These are phyloP conservation scores for Tragelaphus imberbis DNA, from an alignment of 2,113 vertebrate genomes.

Conservation along the genomic window DNA sequence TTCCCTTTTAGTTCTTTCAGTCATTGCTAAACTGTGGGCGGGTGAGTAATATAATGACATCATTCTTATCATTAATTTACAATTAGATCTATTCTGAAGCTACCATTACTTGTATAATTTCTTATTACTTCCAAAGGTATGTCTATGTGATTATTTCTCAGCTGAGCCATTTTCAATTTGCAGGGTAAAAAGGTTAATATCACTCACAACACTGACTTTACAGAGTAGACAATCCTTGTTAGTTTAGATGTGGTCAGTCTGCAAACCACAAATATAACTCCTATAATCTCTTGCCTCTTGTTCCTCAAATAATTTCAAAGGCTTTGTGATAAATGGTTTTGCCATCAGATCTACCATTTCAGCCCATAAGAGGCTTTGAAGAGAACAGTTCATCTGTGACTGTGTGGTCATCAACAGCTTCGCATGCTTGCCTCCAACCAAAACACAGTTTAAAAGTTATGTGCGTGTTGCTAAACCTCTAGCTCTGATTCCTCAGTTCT, in stretches of 20 bases:
- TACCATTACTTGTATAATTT: background rate
- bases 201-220: background rate
- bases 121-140: background rate
- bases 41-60: background rate
- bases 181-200: background rate
- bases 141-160: background rate
- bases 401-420: background rate
- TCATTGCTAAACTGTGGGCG: background rate
- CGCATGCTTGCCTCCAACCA: background rate
- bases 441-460: background rate
- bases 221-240: background rate
- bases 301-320: background rate
- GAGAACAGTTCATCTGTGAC: background rate
- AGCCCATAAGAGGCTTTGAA: background rate
- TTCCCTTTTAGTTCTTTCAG: background rate
- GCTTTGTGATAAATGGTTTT: constrained; percentile 4
- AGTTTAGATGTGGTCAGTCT: background rate
- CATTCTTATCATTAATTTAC: background rate
- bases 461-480: background rate
- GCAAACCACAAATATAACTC: background rate
- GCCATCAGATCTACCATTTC: background rate
- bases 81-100: background rate
- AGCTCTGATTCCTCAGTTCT: background rate
- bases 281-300: background rate
- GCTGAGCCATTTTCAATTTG: background rate